Base-by-base conservation (phyloP, 2,113 vertebrate species). In the Catharus fuscescens region DNA sequence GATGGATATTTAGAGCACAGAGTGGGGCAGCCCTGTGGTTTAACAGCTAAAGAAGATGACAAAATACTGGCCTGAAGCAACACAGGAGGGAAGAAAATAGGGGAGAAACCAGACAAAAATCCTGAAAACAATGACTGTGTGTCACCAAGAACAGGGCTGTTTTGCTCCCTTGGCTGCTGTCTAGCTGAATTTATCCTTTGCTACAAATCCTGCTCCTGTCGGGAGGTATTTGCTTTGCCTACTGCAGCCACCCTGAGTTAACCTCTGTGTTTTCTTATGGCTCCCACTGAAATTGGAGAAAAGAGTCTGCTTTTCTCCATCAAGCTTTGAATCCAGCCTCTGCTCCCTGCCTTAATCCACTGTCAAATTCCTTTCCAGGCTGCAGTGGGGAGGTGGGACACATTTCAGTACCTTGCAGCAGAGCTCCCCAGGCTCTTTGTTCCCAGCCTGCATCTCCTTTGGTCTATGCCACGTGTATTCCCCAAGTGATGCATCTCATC, bases 231-330 rank as follows among this genome's bases (percentile, higher is more conserved):
- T 95, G 74, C 87, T 95, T 76, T 94, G 93, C 84, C 80, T 91
- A 79, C 90, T 86, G 74, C 60, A 88, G 92, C 79, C 87, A 91
- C 91, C 79, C 89, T 16, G 15, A 62, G 81, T 92, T 95, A 93
- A 94, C 87, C 92, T 93, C 76, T 82, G 23, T 95, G 93, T 95
- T 97, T 96, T 95, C 85, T 90, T 95, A 77, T 0, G 74, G 50
- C 79, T 95, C 66, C 87, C 0, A 6, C 92, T 90, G 81, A 95
- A 95, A 93, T 70, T 18, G 6, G 93, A 96, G 95, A 88, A 95
- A 95, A 66, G 81, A 87, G 66, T 61, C 92, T 85, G 85, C 81
- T 91, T 92, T 93, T 44, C 80, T 93, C 83, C 2, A 0, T 34
- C 5, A 4, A 29, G 73, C 73, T 91, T 89, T 84, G 93, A 92